phyloP scores from a whole-genome alignment of 2,888 invertebrate species.

The Poecilobothrus nobilitatus region DNA sequence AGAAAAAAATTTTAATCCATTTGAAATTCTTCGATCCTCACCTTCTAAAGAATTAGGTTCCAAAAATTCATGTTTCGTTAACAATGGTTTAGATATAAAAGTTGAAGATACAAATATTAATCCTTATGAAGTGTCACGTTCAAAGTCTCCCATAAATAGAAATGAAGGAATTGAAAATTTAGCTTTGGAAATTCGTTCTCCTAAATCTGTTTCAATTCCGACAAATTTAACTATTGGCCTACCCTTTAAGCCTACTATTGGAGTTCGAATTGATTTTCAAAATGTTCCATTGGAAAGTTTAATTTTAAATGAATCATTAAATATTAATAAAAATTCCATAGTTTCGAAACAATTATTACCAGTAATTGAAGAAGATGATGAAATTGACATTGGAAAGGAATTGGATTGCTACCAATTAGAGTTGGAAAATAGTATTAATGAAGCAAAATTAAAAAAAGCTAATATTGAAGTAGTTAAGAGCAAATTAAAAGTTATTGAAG shows the following conservation, averaged over 20 bases:
- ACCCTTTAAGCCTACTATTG: slow-evolving; percentile 39
- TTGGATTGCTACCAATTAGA: slow-evolving; percentile 42
- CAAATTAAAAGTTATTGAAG: slow-evolving; percentile 20
- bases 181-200: slow-evolving; percentile 23
- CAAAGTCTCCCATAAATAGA: slow-evolving; percentile 18
- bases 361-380: slow-evolving; percentile 40
- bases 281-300: slow-evolving; percentile 39
- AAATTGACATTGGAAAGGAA: slow-evolving; percentile 42
- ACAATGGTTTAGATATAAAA: slow-evolving; percentile 38
- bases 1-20: slow-evolving; percentile 42
- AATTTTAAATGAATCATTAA: slow-evolving; percentile 38
- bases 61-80: slow-evolving; percentile 34
- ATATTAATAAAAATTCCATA: slow-evolving; percentile 31
- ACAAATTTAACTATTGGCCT: slow-evolving; percentile 34
- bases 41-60: slow-evolving; percentile 14
- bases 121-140: slow-evolving; percentile 40
- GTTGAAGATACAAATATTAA: slow-evolving; percentile 35
- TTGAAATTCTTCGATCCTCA: slow-evolving; percentile 31
- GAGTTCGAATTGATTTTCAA: slow-evolving; percentile 40
- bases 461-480: slow-evolving; percentile 13
- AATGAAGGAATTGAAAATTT: slow-evolving; percentile 27
- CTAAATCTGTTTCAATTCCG: slow-evolving; percentile 21
- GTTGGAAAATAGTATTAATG: slow-evolving; percentile 44
- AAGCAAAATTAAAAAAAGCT: slow-evolving; percentile 37
- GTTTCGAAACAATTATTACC: slow-evolving; percentile 27